Evolutionary conservation across 1,140 invertebrate species (phyloP).

Genomic region (Diorhabda carinulata): DNA sequence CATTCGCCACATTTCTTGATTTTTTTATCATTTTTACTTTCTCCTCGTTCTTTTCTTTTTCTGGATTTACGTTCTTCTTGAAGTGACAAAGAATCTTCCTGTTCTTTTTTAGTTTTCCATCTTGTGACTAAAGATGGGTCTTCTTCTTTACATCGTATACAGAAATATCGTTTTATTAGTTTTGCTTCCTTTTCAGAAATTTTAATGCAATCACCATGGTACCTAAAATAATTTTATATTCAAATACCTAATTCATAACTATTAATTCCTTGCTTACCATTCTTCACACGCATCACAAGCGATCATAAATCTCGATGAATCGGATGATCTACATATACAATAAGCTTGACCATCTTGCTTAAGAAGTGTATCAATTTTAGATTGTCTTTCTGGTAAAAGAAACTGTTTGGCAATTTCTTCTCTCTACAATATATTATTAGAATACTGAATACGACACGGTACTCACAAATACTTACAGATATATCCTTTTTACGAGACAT

Average conservation of each 20-base stretch:
- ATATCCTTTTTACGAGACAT: constrained; percentile 19
- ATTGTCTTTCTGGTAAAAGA: constrained; percentile 83
- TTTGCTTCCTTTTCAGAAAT: constrained; percentile 91
- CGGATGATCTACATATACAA: constrained; percentile 90
- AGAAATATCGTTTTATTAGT: constrained; percentile 91
- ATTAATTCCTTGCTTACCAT: constrained; percentile 57
- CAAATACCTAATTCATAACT: too few relatives aligned
- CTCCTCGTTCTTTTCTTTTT: constrained; percentile 49
- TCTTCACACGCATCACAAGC: constrained; percentile 96
- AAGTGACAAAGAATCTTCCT: constrained; percentile 27
- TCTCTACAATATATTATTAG: constrained; percentile 56
- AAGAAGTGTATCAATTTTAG: constrained; percentile 83
- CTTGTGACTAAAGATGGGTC: constrained; percentile 77
- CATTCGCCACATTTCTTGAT: constrained; percentile 74
- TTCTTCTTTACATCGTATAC: constrained; percentile 76
- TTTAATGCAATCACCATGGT: constrained; percentile 95
- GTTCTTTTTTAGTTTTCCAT: constrained; percentile 66
- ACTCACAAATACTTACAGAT: constrained; percentile 10
- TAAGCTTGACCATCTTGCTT: constrained; percentile 88
- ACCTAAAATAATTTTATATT: constrained; percentile 47
- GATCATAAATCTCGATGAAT: constrained; percentile 95
- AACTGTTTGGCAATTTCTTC: constrained; percentile 88
- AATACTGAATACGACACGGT: background rate
- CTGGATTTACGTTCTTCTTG: constrained; percentile 50
- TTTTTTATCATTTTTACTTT: constrained; percentile 43